Percentiles rank a stretch among this genome's conserved stretches.
These are phyloP conservation scores for Myoxocephalus aenaeus DNA, from an alignment of 2,797 vertebrate genomes.

Conservation along the genomic window DNA sequence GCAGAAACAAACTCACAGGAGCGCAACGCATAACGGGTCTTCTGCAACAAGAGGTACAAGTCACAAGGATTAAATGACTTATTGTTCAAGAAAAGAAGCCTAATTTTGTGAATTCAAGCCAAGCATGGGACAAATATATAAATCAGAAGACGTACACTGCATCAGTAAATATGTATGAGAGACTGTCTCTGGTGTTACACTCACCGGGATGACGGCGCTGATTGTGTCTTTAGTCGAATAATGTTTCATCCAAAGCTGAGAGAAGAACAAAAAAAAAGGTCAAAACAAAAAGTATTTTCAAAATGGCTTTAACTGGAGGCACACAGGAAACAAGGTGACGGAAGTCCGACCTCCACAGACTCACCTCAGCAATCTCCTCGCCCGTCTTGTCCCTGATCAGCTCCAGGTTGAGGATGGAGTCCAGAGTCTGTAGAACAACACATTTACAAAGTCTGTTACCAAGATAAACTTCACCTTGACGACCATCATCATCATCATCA, in stretches of 20 bases:
- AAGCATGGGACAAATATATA: neutral
- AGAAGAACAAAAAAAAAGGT: neutral
- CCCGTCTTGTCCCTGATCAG: conserved; percentile 90
- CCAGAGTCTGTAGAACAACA: conserved; percentile 84
- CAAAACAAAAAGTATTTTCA: neutral
- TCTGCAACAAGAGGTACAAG: neutral
- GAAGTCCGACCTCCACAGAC: conserved; percentile 1
- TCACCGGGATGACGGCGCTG: conserved; percentile 95
- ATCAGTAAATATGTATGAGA: neutral
- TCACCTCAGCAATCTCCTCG: conserved; percentile 91
- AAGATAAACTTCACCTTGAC: neutral
- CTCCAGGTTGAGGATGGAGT: conserved; percentile 92
- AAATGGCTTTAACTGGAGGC: neutral
- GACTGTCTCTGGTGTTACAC: conserved; percentile 57
- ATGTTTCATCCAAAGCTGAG: conserved; percentile 95
- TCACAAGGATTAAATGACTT: neutral
- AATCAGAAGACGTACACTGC: neutral
- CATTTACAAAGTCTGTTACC: neutral
- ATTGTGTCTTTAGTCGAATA: conserved; percentile 91
- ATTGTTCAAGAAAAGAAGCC: neutral
- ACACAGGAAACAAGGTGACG: too few relatives aligned
- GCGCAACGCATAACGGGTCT: neutral
- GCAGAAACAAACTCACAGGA: conserved; percentile 10
- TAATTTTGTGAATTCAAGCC: neutral
- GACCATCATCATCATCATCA: neutral